Evolutionary conservation across 2,888 invertebrate species (phyloP).

Genomic region (Atethmia centrago): DNA sequence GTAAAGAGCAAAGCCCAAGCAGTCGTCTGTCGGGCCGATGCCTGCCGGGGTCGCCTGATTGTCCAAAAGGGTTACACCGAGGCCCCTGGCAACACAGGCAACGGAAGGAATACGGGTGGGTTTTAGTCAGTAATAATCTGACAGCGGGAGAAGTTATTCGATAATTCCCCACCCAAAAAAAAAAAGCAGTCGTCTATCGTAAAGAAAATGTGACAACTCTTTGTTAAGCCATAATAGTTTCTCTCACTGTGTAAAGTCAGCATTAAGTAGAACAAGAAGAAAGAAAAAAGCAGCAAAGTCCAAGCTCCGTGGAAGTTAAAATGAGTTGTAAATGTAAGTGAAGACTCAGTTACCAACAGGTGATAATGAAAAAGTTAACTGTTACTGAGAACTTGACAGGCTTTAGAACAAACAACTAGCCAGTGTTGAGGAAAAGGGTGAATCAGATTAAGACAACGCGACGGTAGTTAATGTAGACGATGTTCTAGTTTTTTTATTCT

Average conservation of each 20-base stretch:
- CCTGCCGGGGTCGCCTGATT: too few relatives aligned
- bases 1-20: neutral
- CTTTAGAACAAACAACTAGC: slow-evolving; percentile 54
- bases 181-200: neutral
- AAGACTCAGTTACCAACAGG: slow-evolving; percentile 61
- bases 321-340: slow-evolving; percentile 67
- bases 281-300: slow-evolving; percentile 37
- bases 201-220: neutral
- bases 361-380: slow-evolving; percentile 67
- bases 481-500: slow-evolving; percentile 5
- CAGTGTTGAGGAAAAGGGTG: slow-evolving; percentile 27
- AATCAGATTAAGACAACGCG: slow-evolving; percentile 33
- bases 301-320: slow-evolving; percentile 58
- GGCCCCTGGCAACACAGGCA: too few relatives aligned
- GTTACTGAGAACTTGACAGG: slow-evolving; percentile 53
- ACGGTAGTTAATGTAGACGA: slow-evolving; percentile 15
- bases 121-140: too few relatives aligned
- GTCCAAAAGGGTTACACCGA: too few relatives aligned
- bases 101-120: too few relatives aligned
- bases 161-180: too few relatives aligned
- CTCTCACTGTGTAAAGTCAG: slow-evolving; percentile 19
- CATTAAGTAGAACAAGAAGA: slow-evolving; percentile 25
- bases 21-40: too few relatives aligned
- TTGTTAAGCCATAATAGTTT: neutral
- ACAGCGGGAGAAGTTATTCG: too few relatives aligned